phyloP scores from a whole-genome alignment of 2,797 vertebrate species.

The Aselliscus stoliczkanus region DNA sequence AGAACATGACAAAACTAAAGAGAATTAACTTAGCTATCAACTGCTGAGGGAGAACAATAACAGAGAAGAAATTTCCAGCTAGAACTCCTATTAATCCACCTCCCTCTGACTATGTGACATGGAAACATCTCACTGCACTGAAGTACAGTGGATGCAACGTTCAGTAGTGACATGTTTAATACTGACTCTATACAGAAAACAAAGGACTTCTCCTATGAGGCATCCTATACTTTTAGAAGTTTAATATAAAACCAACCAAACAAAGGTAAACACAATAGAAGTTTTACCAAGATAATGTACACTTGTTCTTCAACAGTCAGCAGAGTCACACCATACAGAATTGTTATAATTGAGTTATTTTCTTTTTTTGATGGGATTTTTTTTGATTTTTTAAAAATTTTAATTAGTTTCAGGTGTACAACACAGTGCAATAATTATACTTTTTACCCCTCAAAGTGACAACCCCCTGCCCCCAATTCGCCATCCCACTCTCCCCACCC shows the following conservation, averaged over 20 bases:
- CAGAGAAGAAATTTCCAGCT: slow-evolving; percentile 92
- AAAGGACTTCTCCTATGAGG: neutral
- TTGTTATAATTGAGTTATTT: neutral
- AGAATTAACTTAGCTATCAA: slow-evolving; percentile 99
- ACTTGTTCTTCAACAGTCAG: neutral
- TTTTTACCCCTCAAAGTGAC: too few species aligned
- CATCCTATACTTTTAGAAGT: neutral
- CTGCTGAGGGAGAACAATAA: slow-evolving; percentile 97
- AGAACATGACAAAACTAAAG: slow-evolving; percentile 98
- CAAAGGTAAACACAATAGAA: neutral
- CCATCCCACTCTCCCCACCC: too few species aligned
- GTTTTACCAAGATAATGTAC: neutral
- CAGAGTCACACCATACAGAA: neutral
- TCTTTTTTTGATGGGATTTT: too few species aligned
- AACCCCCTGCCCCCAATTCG: too few species aligned
- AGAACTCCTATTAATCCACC: slow-evolving; percentile 91
- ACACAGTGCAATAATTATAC: too few species aligned
- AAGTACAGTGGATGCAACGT: slow-evolving; percentile 56
- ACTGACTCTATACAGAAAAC: slow-evolving; percentile 36
- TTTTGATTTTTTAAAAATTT: too few species aligned
- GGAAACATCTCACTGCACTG: slow-evolving; percentile 76
- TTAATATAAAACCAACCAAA: slow-evolving; percentile 28
- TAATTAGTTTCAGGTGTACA: too few species aligned
- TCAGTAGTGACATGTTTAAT: slow-evolving; percentile 62
- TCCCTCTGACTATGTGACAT: slow-evolving; percentile 81